Percentiles rank a stretch among this genome's conserved stretches.
Conservation (phyloP, 1,140 invertebrate species). For the Caenorhabditis latens region DNA sequence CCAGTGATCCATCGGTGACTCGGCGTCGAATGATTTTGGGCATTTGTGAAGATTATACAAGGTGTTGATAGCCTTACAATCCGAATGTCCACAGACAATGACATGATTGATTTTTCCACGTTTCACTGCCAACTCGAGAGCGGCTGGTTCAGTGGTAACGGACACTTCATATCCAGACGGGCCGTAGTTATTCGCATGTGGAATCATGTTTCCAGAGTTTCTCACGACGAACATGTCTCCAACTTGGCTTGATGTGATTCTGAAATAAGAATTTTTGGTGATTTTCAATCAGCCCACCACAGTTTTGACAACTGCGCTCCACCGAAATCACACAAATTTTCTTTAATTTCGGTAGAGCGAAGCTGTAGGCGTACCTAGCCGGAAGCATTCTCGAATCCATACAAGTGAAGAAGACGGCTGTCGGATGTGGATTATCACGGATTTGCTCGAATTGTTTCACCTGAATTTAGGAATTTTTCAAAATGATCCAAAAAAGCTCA, state of each 20-base stretch:
- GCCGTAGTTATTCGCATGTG: slow-evolving; percentile 88
- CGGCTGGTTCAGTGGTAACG: slow-evolving; percentile 89
- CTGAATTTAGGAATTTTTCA: background rate
- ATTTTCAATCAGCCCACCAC: too few species aligned
- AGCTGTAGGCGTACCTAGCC: slow-evolving; percentile 59
- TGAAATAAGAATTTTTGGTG: slow-evolving; percentile 67
- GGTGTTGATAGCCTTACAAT: slow-evolving; percentile 96
- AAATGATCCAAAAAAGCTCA: background rate
- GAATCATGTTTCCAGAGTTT: slow-evolving; percentile 93
- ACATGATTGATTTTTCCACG: slow-evolving; percentile 92
- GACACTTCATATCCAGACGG: slow-evolving; percentile 74
- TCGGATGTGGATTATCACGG: slow-evolving; percentile 83
- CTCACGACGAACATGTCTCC: slow-evolving; percentile 97
- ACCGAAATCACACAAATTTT: too few species aligned
- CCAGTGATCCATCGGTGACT: slow-evolving; percentile 91
- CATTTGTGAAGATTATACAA: slow-evolving; percentile 87
- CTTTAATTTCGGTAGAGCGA: too few species aligned
- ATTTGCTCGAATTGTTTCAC: slow-evolving; percentile 76
- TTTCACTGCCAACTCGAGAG: slow-evolving; percentile 91
- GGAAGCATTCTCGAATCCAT: slow-evolving; percentile 83
- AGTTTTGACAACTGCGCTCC: too few species aligned
- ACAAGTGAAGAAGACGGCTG: slow-evolving; percentile 95
- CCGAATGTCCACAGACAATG: slow-evolving; percentile 95
- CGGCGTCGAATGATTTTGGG: slow-evolving; percentile 84
- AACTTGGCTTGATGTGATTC: slow-evolving; percentile 93